Base-by-base conservation (phyloP, 2,113 vertebrate genomes). In the Colaptes auratus region DNA sequence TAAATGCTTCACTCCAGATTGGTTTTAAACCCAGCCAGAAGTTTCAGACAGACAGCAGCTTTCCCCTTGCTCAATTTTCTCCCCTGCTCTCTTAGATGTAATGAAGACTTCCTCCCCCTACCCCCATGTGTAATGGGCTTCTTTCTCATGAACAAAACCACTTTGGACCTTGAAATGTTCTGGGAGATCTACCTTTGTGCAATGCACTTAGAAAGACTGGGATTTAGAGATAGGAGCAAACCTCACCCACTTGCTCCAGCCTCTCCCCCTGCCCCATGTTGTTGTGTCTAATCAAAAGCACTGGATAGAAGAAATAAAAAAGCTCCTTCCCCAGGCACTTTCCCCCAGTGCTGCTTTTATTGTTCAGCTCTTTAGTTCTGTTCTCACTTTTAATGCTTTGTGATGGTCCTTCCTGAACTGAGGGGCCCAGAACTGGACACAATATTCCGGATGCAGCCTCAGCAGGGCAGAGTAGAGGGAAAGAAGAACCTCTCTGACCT, bases 281-380 rank as follows among this genome's bases (percentile, higher is more conserved):
- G 27, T n/a, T 31, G 3, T 30, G 59, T 93, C 55, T 89, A 88
- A 93, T 86, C 20, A 89, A 80, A 96, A 76, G 12, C 74, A 90
- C 4, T 80, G n/a, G 52, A 88, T 4, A 28, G 58, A 74, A 73
- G 21, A 92, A 85, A 95, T 89, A 58, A 48, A 19, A 15, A 94
- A 92, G 44, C 64, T 72, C 14, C 85, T 89, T 96, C 86, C 63
- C 35, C 56, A 35, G 59, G 81, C 50, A 61, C 79, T 88, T 76
- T 82, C 56, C 53, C 56, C 18, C 53, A 60, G 4, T 10, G 30
- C 15, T 90, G 31, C 48, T 95, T 95, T 83, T 90, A 73, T 72
- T 85, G 33, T 69, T 92, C 67, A 85, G 42, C 66, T 93, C 25
- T 74, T 93, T 76, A 82, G 25, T 77, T 96, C 70, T 89, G n/a